Evolutionary conservation across 2,888 invertebrate species (phyloP).

Genomic region (Pheosia gnoma): DNA sequence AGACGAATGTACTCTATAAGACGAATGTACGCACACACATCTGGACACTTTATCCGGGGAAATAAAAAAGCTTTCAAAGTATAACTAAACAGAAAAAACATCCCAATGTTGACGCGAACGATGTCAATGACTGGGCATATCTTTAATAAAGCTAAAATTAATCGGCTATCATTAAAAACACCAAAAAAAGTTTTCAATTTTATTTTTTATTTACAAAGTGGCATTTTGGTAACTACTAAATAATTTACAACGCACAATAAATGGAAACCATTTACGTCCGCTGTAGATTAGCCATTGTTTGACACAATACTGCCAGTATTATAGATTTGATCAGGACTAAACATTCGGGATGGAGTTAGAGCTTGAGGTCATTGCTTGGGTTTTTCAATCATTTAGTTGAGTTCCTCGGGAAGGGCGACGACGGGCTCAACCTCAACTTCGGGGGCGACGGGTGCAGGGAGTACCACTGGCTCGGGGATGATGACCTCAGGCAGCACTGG

Average conservation of each 20-base stretch:
- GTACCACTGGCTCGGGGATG: constrained; percentile 18
- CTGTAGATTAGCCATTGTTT: neutral
- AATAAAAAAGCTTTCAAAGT: too few species aligned
- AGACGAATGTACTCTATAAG: too few species aligned
- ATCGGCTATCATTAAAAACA: too few species aligned
- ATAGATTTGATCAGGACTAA: constrained; percentile 1
- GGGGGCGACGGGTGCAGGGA: constrained; percentile 16
- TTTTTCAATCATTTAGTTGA: constrained; percentile 23
- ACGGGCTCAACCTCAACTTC: constrained; percentile 13
- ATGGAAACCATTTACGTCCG: constrained; percentile 2
- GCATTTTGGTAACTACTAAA: neutral
- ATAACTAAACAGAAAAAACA: too few species aligned
- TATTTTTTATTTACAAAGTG: too few species aligned
- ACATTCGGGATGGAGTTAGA: neutral
- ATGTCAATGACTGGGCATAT: too few species aligned
- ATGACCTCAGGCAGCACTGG: constrained; percentile 15
- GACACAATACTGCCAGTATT: neutral
- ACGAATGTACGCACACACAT: too few species aligned
- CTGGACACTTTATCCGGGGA: too few species aligned
- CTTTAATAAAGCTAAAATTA: too few species aligned
- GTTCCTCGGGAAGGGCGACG: constrained; percentile 19
- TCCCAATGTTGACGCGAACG: too few species aligned
- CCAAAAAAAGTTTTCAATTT: too few species aligned
- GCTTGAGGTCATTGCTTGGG: neutral
- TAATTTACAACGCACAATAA: constrained; percentile 7